These are phyloP conservation scores for Ailurus styani DNA, from an alignment of 2,113 vertebrate genomes.

Conservation along the genomic window DNA sequence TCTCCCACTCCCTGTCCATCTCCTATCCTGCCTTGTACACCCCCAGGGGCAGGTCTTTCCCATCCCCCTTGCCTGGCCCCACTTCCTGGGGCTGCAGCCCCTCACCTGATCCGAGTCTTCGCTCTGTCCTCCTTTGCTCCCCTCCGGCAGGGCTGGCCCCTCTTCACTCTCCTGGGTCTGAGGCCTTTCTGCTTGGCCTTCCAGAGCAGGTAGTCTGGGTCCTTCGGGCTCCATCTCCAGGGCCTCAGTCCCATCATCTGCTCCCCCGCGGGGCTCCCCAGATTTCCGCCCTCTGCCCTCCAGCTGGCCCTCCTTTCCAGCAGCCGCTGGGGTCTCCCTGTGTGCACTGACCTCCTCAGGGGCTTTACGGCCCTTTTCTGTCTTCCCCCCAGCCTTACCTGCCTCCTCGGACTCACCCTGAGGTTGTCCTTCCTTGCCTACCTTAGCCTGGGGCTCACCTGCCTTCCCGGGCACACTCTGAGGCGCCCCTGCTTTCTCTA, in stretches of 20 bases:
- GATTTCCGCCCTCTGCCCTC: not conserved
- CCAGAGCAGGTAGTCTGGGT: not conserved
- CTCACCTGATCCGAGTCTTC: slow-evolving; percentile 72
- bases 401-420: not conserved
- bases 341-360: not conserved
- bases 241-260: accelerated
- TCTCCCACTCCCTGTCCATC: not conserved
- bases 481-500: not conserved
- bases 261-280: accelerated
- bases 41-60: not conserved
- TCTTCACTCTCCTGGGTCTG: not conserved
- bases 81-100: accelerated
- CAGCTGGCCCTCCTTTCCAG: not conserved
- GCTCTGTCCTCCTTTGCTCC: not conserved
- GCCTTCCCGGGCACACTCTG: not conserved
- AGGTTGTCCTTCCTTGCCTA: not conserved
- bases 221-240: accelerated
- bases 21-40: accelerated
- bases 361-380: not conserved
- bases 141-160: slow-evolving; percentile 15
- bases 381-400: accelerated
- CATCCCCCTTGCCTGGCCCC: not conserved
- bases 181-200: accelerated
- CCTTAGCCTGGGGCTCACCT: not conserved
- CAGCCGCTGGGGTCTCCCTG: accelerated